These are phyloP conservation scores for Axinella damicornis DNA, from an alignment of 37 sponge, comb jelly and placozoan genomes.

Conservation along the genomic window DNA sequence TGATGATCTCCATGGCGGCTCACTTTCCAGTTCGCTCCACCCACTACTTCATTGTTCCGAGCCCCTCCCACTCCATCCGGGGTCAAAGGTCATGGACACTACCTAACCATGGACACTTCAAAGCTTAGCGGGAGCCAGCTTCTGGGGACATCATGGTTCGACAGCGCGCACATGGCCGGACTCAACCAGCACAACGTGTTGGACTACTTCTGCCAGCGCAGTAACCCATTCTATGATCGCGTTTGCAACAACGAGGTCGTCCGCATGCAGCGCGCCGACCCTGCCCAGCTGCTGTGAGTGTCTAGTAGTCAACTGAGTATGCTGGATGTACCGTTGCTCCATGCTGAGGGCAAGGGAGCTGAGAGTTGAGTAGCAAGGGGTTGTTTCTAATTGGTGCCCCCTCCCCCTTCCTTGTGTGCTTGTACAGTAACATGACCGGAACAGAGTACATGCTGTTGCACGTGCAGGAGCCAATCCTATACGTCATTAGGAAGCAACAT, in stretches of 20 bases:
- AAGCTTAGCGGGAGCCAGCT: too few relatives aligned
- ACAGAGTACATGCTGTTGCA: constrained; percentile 93
- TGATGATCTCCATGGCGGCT: constrained; percentile 7
- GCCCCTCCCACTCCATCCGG: too few relatives aligned
- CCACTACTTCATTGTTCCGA: not conserved
- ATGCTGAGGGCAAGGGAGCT: too few relatives aligned
- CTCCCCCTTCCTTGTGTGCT: not conserved
- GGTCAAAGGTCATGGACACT: too few relatives aligned
- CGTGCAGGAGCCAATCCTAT: constrained; percentile 92
- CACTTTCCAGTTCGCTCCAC: not conserved
- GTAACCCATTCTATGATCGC: constrained; percentile 97
- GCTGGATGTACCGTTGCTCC: too few relatives aligned
- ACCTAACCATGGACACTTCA: too few relatives aligned
- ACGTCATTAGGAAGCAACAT: constrained; percentile 90
- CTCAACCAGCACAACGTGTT: constrained; percentile 89
- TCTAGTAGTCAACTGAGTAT: too few relatives aligned
- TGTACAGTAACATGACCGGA: constrained; percentile 82
- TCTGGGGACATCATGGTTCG: constrained; percentile 76
- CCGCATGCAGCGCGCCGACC: constrained; percentile 92
- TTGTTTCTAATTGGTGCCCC: too few relatives aligned
- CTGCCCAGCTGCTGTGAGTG: constrained; percentile 82
- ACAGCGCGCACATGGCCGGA: constrained; percentile 83
- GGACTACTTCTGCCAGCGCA: constrained; percentile 96
- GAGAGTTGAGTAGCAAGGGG: too few relatives aligned
- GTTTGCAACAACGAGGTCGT: constrained; percentile 99